Evolutionary conservation across 2,797 vertebrate species (phyloP).

Genomic region (Amphiprion clarkii): DNA sequence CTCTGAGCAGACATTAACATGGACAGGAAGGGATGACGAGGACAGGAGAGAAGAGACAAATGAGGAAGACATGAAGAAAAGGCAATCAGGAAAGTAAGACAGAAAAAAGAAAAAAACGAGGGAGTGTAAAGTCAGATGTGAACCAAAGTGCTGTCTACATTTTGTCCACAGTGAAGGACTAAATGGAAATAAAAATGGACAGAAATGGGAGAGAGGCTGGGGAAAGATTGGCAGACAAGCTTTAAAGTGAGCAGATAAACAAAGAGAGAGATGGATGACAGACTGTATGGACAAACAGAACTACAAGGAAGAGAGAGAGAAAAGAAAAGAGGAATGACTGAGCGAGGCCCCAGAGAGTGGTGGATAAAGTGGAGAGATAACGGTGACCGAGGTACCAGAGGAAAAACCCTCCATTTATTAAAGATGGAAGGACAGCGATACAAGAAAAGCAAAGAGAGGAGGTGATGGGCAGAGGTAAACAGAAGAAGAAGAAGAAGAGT

Average conservation of each 20-base stretch:
- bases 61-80: background rate
- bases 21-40: constrained; percentile 21
- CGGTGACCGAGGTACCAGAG: constrained; percentile 22
- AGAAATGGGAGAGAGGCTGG: background rate
- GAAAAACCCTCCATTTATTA: constrained; percentile 38
- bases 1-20: constrained; percentile 34
- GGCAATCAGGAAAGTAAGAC: background rate
- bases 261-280: constrained; percentile 16
- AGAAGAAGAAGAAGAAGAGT: background rate
- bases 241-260: background rate
- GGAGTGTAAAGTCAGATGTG: background rate
- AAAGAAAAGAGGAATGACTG: constrained; percentile 7
- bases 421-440: background rate
- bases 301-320: background rate
- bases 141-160: background rate
- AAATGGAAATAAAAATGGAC: background rate
- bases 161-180: background rate
- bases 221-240: background rate
- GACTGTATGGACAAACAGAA: constrained; percentile 15
- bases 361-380: constrained; percentile 53
- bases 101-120: background rate
- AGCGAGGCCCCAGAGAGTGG: constrained; percentile 37
- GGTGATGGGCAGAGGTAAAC: background rate
- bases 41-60: constrained; percentile 2
- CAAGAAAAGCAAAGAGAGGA: background rate